Evolutionary conservation across 2,113 vertebrate species (phyloP).

Genomic region (Accipiter cooperii): DNA sequence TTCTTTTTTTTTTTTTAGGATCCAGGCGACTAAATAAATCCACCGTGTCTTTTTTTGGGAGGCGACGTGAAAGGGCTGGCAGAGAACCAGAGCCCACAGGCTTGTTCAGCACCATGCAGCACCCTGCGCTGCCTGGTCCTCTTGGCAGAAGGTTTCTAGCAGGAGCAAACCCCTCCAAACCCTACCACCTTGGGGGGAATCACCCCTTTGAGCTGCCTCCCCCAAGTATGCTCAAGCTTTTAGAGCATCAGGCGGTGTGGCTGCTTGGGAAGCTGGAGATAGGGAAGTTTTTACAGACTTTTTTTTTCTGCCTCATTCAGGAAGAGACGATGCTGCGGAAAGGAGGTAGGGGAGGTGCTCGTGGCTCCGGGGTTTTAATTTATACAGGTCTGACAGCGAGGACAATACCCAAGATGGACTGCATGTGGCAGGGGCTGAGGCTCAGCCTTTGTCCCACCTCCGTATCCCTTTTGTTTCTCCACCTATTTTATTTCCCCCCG

Average conservation of each 20-base stretch:
- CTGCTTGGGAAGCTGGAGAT: neutral
- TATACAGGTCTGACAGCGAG: neutral
- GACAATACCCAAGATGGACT: neutral
- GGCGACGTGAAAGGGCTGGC: neutral
- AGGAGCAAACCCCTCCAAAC: neutral
- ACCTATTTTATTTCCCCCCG: neutral
- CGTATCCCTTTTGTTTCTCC: neutral
- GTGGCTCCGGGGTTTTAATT: neutral
- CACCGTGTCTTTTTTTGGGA: neutral
- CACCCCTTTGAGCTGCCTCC: neutral
- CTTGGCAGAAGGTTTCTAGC: neutral
- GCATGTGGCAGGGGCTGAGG: neutral
- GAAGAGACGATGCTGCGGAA: neutral
- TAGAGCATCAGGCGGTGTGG: rapidly evolving
- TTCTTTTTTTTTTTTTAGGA: neutral
- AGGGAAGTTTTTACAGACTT: neutral
- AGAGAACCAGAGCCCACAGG: neutral
- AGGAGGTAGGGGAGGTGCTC: neutral
- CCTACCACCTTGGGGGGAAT: too few relatives aligned
- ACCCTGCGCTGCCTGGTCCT: neutral
- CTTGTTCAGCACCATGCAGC: neutral
- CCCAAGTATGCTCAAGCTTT: neutral
- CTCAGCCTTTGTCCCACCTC: neutral
- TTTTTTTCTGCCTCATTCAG: neutral
- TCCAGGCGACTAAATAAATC: neutral